Evolutionary conservation across 2,888 invertebrate genomes (phyloP), one percentile per base, ranked within the genome.

Genomic region (Archips crataeganus): DNA sequence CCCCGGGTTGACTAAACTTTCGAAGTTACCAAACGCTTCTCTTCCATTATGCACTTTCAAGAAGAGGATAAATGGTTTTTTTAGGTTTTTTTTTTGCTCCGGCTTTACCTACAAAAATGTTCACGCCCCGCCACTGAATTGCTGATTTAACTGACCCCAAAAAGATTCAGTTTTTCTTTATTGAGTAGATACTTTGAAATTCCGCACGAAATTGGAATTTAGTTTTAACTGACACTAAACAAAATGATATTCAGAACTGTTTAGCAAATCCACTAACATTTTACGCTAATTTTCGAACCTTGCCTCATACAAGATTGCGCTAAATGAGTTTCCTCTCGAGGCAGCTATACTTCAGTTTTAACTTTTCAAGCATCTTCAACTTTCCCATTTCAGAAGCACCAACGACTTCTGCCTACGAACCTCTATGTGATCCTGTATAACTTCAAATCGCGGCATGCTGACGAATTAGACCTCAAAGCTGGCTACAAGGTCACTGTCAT

Each of bases 351-450:
- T 5, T n/a, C 11, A 1, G 1, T 13, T 5, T n/a, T n/a, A 49
- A 54, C 15, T 54, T 54, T 23, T 54, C 54, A 23, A 15, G 9
- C 23, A 54, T 54, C 6, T 23, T 15, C 9, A 23, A 51, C 42
- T 32, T 42, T 39, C 11, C 74, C 75, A 76, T 86, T 90, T 66
- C 95, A 98, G 97, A 98, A 98, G 92, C 96, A 97, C 71, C 97
- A 98, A 89, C 96, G 98, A 65, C 95, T 98, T 60, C 95, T 98
- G 75, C 98, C 98, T 36, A 98, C 98, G 75, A 98, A 98, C 87
- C 95, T 98, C 49, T 99, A 98, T 93, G 99, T 99, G 75, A 98
- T 98, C 65, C 95, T 99, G 60, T 99, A 99, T 95, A 98, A 99
- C 94, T 99, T 99, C 91, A 98, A 98, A 85, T 98, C 98, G 0